Evolutionary conservation across 2,113 vertebrate genomes (phyloP).

Genomic region (Corythoichthys haematopterus): DNA sequence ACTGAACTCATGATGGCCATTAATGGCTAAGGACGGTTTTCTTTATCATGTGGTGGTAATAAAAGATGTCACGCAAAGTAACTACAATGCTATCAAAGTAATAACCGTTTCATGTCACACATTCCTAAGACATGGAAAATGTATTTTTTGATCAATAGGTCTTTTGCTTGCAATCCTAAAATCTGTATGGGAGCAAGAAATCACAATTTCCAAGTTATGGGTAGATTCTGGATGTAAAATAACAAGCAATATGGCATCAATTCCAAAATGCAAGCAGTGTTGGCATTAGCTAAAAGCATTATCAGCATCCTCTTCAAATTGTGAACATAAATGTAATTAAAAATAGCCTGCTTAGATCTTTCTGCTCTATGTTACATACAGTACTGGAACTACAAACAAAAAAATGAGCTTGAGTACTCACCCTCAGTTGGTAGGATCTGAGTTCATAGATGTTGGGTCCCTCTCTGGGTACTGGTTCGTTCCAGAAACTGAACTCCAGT

Average conservation of each 20-base stretch:
- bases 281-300: neutral
- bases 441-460: slow-evolving; percentile 95
- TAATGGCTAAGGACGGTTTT: neutral
- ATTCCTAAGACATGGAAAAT: no score
- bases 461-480: slow-evolving; percentile 82
- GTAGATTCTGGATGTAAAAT: no score
- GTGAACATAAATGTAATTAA: neutral
- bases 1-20: neutral
- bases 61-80: neutral
- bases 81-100: no score
- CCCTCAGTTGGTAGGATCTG: slow-evolving; percentile 89
- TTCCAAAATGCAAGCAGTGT: no score
- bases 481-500: slow-evolving; percentile 96
- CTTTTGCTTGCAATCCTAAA: no score
- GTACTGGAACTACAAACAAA: neutral
- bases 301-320: neutral
- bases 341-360: neutral
- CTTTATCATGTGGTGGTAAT: neutral
- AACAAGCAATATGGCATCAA: no score
- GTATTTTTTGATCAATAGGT: no score
- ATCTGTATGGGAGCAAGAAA: no score
- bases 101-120: no score
- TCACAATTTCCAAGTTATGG: no score
- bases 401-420: slow-evolving; percentile 56
- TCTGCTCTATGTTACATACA: neutral